Evolutionary conservation across 2,888 invertebrate genomes (phyloP).

Genomic region (Steromphala cineraria): DNA sequence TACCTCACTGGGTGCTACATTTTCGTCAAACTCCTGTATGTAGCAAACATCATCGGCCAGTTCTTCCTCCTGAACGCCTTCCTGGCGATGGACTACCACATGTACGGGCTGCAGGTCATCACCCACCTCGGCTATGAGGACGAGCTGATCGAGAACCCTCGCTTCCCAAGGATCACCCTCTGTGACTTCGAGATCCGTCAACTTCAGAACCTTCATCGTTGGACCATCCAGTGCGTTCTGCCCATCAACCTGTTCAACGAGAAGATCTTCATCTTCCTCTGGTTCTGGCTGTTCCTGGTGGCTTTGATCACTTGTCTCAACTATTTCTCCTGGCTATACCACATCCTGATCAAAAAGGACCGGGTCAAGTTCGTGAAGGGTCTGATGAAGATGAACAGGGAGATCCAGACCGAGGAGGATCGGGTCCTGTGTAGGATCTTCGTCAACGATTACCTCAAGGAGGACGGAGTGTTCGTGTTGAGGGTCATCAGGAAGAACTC

Average conservation of each 20-base stretch:
- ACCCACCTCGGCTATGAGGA: constrained; percentile 44
- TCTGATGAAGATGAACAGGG: constrained; percentile 59
- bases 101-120: constrained; percentile 66
- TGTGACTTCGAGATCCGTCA: constrained; percentile 63
- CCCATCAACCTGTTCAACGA: constrained; percentile 66
- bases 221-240: constrained; percentile 61
- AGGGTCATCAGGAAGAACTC: constrained; percentile 62
- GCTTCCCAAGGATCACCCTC: constrained; percentile 60
- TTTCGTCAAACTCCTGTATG: constrained; percentile 66
- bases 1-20: constrained; percentile 68
- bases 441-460: constrained; percentile 61
- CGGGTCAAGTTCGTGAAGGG: constrained; percentile 57
- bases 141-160: constrained; percentile 54
- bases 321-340: constrained; percentile 57
- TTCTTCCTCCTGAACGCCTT: constrained; percentile 70
- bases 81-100: constrained; percentile 62
- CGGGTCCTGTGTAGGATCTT: constrained; percentile 58
- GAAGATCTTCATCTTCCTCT: constrained; percentile 65
- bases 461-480: constrained; percentile 67
- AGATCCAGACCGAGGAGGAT: constrained; percentile 54
- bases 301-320: constrained; percentile 52
- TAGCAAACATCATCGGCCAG: constrained; percentile 69
- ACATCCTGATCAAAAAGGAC: constrained; percentile 52
- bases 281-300: constrained; percentile 65
- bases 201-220: constrained; percentile 57